Conservation (phyloP, 2,888 invertebrate genomes). For the Odontothrips loti region DNA sequence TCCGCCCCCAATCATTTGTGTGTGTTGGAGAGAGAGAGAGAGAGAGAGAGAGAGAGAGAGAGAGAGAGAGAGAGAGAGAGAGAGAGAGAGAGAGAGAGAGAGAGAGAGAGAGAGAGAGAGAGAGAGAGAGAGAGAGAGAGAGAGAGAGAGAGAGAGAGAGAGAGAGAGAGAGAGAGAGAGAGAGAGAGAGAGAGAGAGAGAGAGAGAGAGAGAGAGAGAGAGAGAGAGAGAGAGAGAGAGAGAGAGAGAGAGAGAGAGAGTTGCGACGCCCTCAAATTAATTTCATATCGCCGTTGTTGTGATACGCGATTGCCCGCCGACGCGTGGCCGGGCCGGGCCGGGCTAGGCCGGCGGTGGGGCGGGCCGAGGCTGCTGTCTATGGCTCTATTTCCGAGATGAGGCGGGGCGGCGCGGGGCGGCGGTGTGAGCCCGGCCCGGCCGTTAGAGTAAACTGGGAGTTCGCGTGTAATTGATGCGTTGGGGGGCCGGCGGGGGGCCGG, state of each 20-base stretch:
- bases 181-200: conserved; percentile 31
- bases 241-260: background rate
- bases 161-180: conserved; percentile 32
- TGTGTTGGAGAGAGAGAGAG: conserved; percentile 33
- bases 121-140: conserved; percentile 33
- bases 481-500: no score
- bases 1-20: conserved; percentile 21
- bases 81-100: conserved; percentile 31
- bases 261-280: conserved; percentile 32
- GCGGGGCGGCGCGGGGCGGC: no score
- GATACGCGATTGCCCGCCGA: conserved; percentile 37
- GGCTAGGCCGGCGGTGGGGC: background rate
- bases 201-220: background rate
- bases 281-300: conserved; percentile 32
- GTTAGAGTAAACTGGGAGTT: no score
- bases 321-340: conserved; percentile 41
- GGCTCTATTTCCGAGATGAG: no score
- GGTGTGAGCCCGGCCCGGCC: no score
- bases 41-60: background rate
- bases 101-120: background rate
- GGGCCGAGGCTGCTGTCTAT: no score
- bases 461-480: no score
- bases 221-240: conserved; percentile 32
- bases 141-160: background rate
- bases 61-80: conserved; percentile 32